Evolutionary conservation across 2,797 vertebrate genomes (phyloP).

Genomic region (Graptemys geographica): DNA sequence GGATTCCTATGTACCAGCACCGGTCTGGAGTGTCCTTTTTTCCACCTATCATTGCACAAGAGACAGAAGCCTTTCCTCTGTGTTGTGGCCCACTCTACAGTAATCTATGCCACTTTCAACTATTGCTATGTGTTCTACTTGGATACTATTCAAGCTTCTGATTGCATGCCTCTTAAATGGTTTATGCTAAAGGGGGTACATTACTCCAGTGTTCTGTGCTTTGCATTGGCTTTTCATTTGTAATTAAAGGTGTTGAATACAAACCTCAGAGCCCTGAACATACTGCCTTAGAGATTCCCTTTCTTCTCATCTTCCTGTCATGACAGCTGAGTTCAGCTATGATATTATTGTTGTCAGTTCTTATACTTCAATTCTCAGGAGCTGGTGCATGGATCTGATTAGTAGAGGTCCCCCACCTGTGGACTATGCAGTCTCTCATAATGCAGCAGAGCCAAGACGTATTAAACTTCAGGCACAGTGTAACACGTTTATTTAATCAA

Average conservation of each 20-base stretch:
- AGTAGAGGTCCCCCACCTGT: background rate
- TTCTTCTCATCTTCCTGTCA: background rate
- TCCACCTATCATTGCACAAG: background rate
- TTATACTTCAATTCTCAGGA: background rate
- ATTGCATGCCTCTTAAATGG: background rate
- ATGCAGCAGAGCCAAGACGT: background rate
- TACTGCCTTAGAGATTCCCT: background rate
- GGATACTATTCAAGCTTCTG: background rate
- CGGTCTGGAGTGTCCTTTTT: background rate
- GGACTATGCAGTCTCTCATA: background rate
- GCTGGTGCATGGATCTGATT: background rate
- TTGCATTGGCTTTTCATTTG: background rate
- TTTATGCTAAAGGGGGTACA: background rate
- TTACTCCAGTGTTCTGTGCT: background rate
- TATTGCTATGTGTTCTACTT: background rate
- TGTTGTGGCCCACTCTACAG: background rate
- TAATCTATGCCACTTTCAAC: background rate
- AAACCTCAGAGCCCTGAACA: background rate
- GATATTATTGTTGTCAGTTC: background rate
- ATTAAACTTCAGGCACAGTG: background rate
- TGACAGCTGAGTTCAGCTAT: background rate
- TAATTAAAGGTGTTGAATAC: background rate
- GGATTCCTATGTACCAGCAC: background rate
- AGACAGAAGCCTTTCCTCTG: background rate
- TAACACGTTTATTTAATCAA: background rate